Evolutionary conservation across 1,140 invertebrate species (phyloP).

Genomic region (Hypsibius dujardini): DNA sequence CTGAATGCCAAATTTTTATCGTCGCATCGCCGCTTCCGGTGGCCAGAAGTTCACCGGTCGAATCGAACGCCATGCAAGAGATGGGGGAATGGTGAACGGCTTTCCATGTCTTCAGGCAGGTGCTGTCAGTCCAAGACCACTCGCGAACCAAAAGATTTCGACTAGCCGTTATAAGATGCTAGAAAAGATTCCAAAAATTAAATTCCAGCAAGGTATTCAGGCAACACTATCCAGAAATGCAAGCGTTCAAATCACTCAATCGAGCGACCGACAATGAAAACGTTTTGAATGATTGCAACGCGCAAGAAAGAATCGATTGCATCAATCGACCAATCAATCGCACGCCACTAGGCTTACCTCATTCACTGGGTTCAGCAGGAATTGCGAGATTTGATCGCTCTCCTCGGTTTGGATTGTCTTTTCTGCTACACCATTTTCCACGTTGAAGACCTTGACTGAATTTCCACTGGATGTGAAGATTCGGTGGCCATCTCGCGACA

Average conservation of each 20-base stretch:
- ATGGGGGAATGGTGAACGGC: constrained; percentile 70
- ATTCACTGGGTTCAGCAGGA: neutral
- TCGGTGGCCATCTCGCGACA: constrained; percentile 48
- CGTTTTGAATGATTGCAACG: constrained; percentile 52
- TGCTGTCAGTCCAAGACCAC: constrained; percentile 45
- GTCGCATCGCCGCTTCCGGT: constrained; percentile 67
- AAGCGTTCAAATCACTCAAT: too few relatives aligned
- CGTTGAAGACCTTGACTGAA: constrained; percentile 48
- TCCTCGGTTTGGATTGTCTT: constrained; percentile 29
- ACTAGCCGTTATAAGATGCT: constrained; percentile 51
- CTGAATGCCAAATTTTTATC: constrained; percentile 65
- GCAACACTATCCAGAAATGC: too few relatives aligned
- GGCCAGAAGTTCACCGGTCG: constrained; percentile 45
- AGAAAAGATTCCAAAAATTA: constrained; percentile 20
- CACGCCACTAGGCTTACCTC: neutral
- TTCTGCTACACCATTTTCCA: constrained; percentile 37
- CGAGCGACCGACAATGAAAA: constrained; percentile 37
- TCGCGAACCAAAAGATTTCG: constrained; percentile 63
- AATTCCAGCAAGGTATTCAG: constrained; percentile 29
- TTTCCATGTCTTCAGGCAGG: constrained; percentile 30
- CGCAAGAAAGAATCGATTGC: constrained; percentile 25
- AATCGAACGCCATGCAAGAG: constrained; percentile 45
- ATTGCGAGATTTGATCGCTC: neutral
- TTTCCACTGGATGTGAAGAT: constrained; percentile 55
- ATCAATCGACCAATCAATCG: constrained; percentile 13